Percentiles rank a stretch among this genome's conserved stretches.
Evolutionary conservation across 2,113 vertebrate species (phyloP).

Genomic region (Spea bombifrons): DNA sequence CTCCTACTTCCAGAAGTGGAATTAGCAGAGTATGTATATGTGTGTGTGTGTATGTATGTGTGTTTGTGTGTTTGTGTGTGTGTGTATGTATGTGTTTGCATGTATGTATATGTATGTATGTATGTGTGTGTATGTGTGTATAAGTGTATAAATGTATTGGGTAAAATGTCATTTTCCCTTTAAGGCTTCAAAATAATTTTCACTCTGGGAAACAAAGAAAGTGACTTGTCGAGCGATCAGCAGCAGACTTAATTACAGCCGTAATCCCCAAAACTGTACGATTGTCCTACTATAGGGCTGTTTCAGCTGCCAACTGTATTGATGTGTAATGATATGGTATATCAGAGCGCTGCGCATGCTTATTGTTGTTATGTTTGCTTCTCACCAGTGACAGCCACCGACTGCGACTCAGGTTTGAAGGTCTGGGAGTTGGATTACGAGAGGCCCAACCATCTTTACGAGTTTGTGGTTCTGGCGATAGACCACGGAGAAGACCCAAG

Average conservation of each 20-base stretch:
- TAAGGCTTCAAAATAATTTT: no score
- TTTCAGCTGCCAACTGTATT: conserved; percentile 14
- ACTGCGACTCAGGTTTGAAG: conserved; percentile 82
- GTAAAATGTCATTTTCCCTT: no score
- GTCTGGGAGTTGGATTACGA: conserved; percentile 76
- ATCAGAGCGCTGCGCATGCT: conserved; percentile 12
- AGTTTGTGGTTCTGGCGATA: conserved; percentile 84
- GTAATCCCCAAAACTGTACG: no score
- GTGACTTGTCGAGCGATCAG: background rate
- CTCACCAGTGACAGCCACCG: conserved; percentile 75
- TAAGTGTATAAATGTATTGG: no score
- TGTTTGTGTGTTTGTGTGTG: no score
- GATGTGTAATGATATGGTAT: conserved; percentile 29
- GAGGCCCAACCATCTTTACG: conserved; percentile 78
- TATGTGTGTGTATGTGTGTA: no score
- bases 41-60: no score
- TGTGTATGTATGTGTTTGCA: no score
- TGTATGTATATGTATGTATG: no score
- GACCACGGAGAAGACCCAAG: conserved; percentile 76
- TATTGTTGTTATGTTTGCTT: conserved; percentile 33
- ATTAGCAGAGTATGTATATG: no score
- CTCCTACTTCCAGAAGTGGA: no score
- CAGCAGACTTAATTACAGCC: background rate
- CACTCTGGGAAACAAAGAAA: no score
- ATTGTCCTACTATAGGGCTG: background rate